Evolutionary conservation across 2,888 invertebrate genomes (phyloP), one percentile per base, ranked within the genome.

Genomic region (Caenorhabditis sulstoni): DNA sequence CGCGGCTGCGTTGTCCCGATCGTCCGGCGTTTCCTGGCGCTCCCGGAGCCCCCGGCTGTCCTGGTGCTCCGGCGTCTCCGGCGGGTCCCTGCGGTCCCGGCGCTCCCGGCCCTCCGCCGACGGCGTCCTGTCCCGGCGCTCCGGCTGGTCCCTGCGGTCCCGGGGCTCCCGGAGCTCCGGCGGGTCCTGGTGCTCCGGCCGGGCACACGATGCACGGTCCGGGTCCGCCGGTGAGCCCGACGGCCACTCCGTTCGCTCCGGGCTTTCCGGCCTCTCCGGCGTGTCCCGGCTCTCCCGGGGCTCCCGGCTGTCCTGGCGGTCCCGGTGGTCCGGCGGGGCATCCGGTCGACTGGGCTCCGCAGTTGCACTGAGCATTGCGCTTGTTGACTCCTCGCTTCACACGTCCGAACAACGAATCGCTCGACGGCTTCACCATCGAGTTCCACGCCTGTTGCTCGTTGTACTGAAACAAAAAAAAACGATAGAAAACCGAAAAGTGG

Each of bases 271-370:
- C 44, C 3, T 35, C 39, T 71, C 70, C 70, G 35, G 49, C 62
- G 22, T 61, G 61, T 61, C 70, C 70, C 22, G 59, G 47, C 7
- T 62, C 62, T 71, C 62, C 70, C 35, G 45, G 59, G 11, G 71
- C 62, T 64, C 77, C 77, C 23, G 62, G 58, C 29, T 49, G 44
- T 77, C 84, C 84, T 16, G 76, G 84, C 12, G 83, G 79, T 57
- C 85, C 85, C 18, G 75, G 79, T 16, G 80, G 79, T 44, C 85
- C 85, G 18, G 66, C 67, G 20, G 84, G 79, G 23, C 85, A 84
- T 37, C 53, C 61, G 9, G 57, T 55, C 3, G 79, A 39, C 52
- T 79, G 77, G 7, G 79, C 73, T 16, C 77, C 81, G 23, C 84
- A 84, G 35, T 62, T 59, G 50, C 81, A 83, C 20, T 57, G 55